Percentiles rank a stretch among this genome's conserved stretches.
Conservation (phyloP, 64 coral and sea anemone genomes). For the Anthopleura sola region DNA sequence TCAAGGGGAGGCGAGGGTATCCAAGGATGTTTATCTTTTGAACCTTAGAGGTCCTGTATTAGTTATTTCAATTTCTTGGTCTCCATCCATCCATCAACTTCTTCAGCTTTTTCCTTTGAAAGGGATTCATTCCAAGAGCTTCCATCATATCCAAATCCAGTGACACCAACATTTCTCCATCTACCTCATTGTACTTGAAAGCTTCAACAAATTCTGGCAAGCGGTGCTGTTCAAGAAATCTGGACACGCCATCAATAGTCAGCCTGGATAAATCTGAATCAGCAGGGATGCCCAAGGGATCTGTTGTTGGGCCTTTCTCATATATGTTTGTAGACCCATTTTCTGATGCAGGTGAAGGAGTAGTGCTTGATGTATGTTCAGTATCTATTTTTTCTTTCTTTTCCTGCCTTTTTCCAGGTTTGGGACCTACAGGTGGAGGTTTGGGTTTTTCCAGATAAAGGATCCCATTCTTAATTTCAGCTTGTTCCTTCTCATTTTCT, state of each 20-base stretch:
- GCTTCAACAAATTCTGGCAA: conserved; percentile 52
- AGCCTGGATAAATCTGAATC: conserved; percentile 37
- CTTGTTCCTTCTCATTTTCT: not conserved
- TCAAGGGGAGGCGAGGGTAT: no score
- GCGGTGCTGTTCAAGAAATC: conserved; percentile 63
- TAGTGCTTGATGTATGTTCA: not conserved
- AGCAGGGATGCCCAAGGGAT: not conserved
- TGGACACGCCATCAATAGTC: conserved; percentile 58
- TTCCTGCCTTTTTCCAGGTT: conserved; percentile 25
- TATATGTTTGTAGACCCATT: not conserved
- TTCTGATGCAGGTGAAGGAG: not conserved
- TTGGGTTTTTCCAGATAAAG: conserved; percentile 10
- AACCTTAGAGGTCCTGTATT: not conserved
- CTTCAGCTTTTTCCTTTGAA: conserved; percentile 75
- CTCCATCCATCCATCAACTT: conserved; percentile 81
- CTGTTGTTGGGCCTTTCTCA: not conserved
- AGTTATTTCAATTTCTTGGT: conserved; percentile 37
- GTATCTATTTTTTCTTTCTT: not conserved
- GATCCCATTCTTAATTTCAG: not conserved
- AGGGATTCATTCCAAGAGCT: conserved; percentile 85
- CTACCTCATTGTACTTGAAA: conserved; percentile 73
- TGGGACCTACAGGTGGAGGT: conserved; percentile 59
- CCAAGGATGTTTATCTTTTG: no score
- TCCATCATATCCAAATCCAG: conserved; percentile 69
- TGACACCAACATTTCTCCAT: conserved; percentile 66